Evolutionary conservation across 2,888 invertebrate species (phyloP).

Genomic region (Drosophila histrio): DNA sequence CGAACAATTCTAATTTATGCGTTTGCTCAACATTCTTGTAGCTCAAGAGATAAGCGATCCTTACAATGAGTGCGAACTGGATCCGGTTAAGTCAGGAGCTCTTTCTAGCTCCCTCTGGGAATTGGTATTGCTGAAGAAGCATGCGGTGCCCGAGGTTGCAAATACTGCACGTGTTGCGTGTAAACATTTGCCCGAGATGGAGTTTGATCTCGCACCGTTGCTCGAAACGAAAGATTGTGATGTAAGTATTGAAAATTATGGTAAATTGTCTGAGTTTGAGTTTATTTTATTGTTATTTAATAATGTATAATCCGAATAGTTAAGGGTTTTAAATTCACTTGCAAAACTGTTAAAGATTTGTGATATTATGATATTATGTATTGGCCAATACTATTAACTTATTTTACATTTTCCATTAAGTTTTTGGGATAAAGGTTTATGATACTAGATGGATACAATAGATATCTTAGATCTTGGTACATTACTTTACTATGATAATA

Average conservation of each 20-base stretch:
- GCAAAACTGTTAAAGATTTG: no score
- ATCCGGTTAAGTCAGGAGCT: conserved; percentile 92
- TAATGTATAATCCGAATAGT: background rate
- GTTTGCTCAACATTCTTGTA: conserved; percentile 47
- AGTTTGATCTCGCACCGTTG: conserved; percentile 88
- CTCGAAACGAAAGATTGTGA: conserved; percentile 88
- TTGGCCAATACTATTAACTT: no score
- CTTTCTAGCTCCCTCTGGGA: conserved; percentile 97
- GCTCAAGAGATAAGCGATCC: conserved; percentile 87
- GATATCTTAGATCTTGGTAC: no score
- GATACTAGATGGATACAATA: no score
- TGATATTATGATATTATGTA: no score
- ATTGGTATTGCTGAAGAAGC: conserved; percentile 90
- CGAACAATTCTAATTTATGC: background rate
- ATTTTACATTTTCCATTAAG: no score
- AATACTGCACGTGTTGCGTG: conserved; percentile 90
- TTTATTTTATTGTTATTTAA: background rate
- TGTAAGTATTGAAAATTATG: conserved; percentile 81
- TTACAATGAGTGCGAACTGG: conserved; percentile 92
- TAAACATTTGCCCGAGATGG: conserved; percentile 87
- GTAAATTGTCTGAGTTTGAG: no score
- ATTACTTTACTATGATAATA: no score
- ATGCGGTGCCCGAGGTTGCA: conserved; percentile 89
- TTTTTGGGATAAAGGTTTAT: no score
- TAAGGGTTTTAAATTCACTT: background rate